Base-by-base conservation (phyloP, 2,888 invertebrate species). In the Matsumyia berberina region DNA sequence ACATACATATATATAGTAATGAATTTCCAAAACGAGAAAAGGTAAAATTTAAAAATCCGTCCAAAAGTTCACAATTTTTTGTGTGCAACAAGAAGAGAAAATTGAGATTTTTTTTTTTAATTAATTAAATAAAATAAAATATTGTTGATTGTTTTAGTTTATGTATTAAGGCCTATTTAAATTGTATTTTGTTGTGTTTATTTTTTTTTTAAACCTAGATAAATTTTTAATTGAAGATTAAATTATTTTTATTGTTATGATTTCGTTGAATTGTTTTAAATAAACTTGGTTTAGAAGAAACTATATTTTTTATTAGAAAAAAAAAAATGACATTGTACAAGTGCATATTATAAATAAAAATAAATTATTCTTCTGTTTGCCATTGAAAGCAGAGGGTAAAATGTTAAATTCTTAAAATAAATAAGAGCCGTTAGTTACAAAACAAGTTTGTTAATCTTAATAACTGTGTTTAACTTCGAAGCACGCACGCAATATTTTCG, bases 41-140 rank as follows among this genome's bases (percentile, higher is more conserved):
- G 58, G 42, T 60, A 70, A 85, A 77, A 67, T 73, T 78, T 76
- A 67, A 74, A 80, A 78, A 85, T 87, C 87, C 87, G 87, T 87
- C 87, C 87, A 87, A 86, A 82, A 85, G 81, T 85, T 85, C 85
- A 86, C 85, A 86, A 58, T 81, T 73, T 85, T 78, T 80, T 86
- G 74, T 86, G 86, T 79, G 60, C 78, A 82, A 74, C 39, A 79
- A 85, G 39, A 57, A 72, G 24, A 77, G 51, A 79, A 78, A 39
- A 72, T 73, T 83, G 77, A 80, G 80, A 70, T 85, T 86, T 77
- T 67, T 77, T 62, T 66, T 73, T 76, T 77, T 66, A 64, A 64
- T 58, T 73, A 24, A 24, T 24, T 24, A 24, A 24, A 24, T 24
- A 37, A 53, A 57, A 64, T 57, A 51, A 67, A 76, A 78, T 64